Evolutionary conservation across 2,888 invertebrate species (phyloP), one percentile per base, ranked within the genome.

Genomic region (Nephrotoma appendiculata): DNA sequence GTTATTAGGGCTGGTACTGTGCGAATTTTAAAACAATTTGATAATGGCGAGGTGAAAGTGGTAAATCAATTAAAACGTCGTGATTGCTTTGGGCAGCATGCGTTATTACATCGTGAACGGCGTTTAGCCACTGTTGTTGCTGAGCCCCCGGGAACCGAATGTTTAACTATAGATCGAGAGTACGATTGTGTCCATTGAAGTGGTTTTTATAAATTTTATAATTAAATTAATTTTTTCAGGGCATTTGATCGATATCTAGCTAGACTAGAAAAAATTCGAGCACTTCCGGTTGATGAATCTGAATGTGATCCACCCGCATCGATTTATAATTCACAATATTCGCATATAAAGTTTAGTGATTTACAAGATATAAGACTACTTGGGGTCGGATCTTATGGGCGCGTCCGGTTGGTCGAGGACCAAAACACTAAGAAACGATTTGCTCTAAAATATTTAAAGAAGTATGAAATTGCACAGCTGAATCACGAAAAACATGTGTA

Each of bases 71-170:
- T 97, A 41, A 93, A 93, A 43, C 94, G 95, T 71, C 98, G 98
- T 0, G 95, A 97, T 88, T 98, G 96, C 91, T 98, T 98, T 90
- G 98, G 98, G 0, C 98, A 98, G 90, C 95, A 96, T 89, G 98
- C 98, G 0, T 92, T 98, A 45, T 92, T 97, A 86, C 95, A 96
- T 90, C 96, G 97, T 88, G 97, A 97, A 90, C 94, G 95, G 52
- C 93, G 98, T 45, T 96, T 98, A 86, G 98, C 98, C 6, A 98
- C 97, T 88, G 97, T 98, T 31, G 96, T 96, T 85, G 98, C 98
- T 0, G 94, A 96, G 89, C 94, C 95, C 86, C 94, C 98, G 41
- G 94, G 97, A 87, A 94, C 97, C 86, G 94, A 98, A 92, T 98
- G 98, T 89, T 93, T 98, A 31, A 97, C 97, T 0, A 92, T 98